Conservation (phyloP, 2,888 invertebrate species). For the Apodemia hepburni region DNA sequence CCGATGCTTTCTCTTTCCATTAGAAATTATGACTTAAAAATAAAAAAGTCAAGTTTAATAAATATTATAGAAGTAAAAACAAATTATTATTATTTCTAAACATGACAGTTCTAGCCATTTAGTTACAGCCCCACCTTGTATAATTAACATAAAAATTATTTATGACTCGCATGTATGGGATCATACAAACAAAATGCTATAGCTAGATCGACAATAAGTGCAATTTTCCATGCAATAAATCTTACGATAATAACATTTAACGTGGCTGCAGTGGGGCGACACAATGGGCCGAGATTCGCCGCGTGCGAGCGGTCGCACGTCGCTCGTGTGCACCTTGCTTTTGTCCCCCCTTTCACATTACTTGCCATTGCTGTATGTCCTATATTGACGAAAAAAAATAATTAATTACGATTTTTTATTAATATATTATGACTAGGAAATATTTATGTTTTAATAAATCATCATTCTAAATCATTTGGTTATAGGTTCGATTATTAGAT, state of each 20-base stretch:
- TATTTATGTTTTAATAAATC: too few relatives aligned
- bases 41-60: too few relatives aligned
- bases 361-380: too few relatives aligned
- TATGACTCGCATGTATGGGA: slow-evolving; percentile 63
- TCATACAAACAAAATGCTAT: background rate
- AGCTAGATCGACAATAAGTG: slow-evolving; percentile 61
- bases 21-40: too few relatives aligned
- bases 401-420: too few relatives aligned
- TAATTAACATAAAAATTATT: slow-evolving; percentile 74
- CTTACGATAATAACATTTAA: slow-evolving; percentile 75
- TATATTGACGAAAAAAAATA: too few relatives aligned
- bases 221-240: slow-evolving; percentile 79
- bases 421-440: too few relatives aligned
- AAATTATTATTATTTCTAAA: slow-evolving; percentile 1
- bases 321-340: slow-evolving; percentile 56
- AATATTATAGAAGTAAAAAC: background rate
- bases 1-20: too few relatives aligned
- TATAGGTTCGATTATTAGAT: too few relatives aligned
- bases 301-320: slow-evolving; percentile 50
- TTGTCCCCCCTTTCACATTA: slow-evolving; percentile 36
- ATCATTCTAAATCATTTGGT: too few relatives aligned
- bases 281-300: slow-evolving; percentile 53
- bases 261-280: slow-evolving; percentile 41
- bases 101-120: slow-evolving; percentile 43
- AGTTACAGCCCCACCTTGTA: slow-evolving; percentile 42